Percentiles rank a stretch among this genome's conserved stretches.
Conservation (phyloP, 2,113 vertebrate genomes). For the Syrrhaptes paradoxus region DNA sequence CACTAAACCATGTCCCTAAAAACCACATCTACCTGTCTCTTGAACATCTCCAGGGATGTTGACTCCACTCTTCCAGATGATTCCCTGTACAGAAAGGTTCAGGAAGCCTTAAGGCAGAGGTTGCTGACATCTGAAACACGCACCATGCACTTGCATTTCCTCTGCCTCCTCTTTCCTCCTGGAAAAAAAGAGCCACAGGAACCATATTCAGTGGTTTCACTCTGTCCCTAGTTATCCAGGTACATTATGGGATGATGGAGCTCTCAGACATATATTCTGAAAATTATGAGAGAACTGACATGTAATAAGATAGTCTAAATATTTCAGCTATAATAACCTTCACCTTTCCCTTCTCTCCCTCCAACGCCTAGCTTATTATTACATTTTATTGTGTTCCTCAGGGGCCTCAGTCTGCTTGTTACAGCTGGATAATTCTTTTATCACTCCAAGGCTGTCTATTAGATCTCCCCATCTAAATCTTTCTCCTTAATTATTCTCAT, state of each 20-base stretch:
- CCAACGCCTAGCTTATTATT: background rate
- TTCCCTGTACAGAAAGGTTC: background rate
- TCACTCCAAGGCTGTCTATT: background rate
- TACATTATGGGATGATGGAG: background rate
- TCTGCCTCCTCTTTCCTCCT: background rate
- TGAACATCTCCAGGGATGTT: too few species aligned
- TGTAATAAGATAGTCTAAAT: background rate
- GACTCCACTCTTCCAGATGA: background rate
- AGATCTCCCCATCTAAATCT: constrained; percentile 1
- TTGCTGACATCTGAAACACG: background rate
- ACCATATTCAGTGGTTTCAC: background rate
- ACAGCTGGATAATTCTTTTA: background rate
- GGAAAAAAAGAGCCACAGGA: background rate
- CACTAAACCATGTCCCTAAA: too few species aligned
- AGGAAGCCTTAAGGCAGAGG: background rate
- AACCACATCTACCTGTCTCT: too few species aligned
- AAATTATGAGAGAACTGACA: background rate
- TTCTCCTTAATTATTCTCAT: background rate
- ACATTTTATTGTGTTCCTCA: background rate
- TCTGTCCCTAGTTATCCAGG: background rate
- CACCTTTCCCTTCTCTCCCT: background rate
- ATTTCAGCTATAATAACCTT: background rate
- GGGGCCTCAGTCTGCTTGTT: background rate
- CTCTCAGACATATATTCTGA: background rate
- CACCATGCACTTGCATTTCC: too few species aligned